These are phyloP conservation scores for Acanthosepion lycidas DNA, from an alignment of 2,888 invertebrate species.

Conservation along the genomic window DNA sequence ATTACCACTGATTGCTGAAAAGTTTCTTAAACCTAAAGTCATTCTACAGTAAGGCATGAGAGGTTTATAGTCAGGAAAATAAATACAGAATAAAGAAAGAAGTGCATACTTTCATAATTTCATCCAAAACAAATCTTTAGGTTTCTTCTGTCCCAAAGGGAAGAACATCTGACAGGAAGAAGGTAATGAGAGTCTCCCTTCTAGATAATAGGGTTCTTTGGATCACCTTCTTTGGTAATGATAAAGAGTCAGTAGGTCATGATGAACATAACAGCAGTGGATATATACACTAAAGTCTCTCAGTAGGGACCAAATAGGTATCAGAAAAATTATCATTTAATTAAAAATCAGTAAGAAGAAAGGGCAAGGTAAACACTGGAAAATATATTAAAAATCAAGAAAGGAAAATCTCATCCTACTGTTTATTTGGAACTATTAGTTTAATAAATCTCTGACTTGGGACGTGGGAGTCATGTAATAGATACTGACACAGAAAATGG, in stretches of 20 bases:
- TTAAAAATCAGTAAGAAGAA: background rate
- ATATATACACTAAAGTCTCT: background rate
- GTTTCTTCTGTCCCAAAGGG: background rate
- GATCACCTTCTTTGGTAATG: background rate
- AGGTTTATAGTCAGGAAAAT: background rate
- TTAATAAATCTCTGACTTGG: no score
- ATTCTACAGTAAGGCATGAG: background rate
- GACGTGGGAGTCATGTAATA: no score
- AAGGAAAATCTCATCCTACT: background rate
- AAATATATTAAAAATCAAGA: background rate
- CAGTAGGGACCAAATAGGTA: background rate
- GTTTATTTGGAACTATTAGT: background rate
- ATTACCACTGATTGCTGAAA: background rate
- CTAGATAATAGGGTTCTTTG: background rate
- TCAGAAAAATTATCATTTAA: background rate
- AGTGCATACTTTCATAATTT: background rate
- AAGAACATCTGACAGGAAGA: constrained; percentile 33
- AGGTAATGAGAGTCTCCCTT: background rate
- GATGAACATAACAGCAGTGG: background rate
- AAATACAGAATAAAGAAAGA: background rate
- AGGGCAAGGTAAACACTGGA: background rate
- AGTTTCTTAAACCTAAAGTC: background rate
- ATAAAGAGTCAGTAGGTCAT: background rate
- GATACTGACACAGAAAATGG: no score
- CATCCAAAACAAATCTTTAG: background rate